phyloP scores from a whole-genome alignment of 2,113 vertebrate genomes.

The Planiliza haematocheilus region DNA sequence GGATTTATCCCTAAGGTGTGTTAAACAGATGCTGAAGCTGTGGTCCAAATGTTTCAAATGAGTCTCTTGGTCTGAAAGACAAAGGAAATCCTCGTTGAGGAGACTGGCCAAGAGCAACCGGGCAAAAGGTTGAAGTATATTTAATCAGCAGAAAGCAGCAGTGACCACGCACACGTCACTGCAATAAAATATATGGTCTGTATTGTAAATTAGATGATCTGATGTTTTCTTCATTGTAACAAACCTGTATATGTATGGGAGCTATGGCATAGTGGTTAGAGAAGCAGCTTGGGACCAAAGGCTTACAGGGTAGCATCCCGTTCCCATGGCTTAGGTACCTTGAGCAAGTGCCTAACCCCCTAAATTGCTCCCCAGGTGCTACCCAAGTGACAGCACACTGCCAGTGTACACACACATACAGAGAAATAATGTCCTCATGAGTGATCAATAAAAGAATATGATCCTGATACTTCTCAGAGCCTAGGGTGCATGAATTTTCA shows the following conservation, averaged over 20 bases:
- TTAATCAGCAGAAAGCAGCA: background rate
- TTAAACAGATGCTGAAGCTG: constrained; percentile 54
- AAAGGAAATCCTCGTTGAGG: constrained; percentile 16
- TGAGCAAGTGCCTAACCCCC: too few relatives aligned
- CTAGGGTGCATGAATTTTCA: constrained; percentile 2
- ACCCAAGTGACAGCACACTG: too few relatives aligned
- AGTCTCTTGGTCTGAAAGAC: constrained; percentile 5
- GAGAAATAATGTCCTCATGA: too few relatives aligned
- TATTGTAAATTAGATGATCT: background rate
- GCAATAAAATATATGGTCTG: background rate
- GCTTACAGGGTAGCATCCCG: too few relatives aligned
- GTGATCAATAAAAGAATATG: background rate
- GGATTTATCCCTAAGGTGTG: constrained; percentile 49
- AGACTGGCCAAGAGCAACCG: constrained; percentile 23
- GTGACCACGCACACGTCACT: background rate
- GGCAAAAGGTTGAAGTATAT: background rate
- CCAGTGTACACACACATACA: too few relatives aligned
- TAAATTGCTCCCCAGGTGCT: too few relatives aligned
- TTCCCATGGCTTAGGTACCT: too few relatives aligned
- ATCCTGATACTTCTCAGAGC: background rate
- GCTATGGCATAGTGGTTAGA: too few relatives aligned
- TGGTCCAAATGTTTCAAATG: constrained; percentile 52
- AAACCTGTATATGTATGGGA: background rate
- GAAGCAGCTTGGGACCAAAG: too few relatives aligned
- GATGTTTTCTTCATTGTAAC: background rate